Percentiles rank a stretch among this genome's conserved stretches.
Conservation (phyloP, 1,140 invertebrate species). For the Euwallacea similis region DNA sequence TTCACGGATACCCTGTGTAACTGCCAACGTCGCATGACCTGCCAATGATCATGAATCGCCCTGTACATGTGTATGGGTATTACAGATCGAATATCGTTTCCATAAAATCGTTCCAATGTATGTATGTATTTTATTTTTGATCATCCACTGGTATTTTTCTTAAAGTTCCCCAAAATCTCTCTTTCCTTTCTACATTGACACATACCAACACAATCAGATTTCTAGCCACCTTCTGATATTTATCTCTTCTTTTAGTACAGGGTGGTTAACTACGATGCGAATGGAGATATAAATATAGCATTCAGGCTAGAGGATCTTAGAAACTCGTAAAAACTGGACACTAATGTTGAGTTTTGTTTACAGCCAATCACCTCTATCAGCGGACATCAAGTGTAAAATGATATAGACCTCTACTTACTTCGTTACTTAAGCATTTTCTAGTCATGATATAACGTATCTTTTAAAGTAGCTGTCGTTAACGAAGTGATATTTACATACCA, state of each 20-base stretch:
- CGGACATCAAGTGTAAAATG: slow-evolving; percentile 48
- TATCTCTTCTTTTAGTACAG: slow-evolving; percentile 21
- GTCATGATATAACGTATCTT: too few species aligned
- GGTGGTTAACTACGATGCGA: slow-evolving; percentile 17
- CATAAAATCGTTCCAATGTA: too few species aligned
- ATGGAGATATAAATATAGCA: slow-evolving; percentile 4
- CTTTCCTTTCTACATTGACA: neutral
- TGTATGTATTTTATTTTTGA: too few species aligned
- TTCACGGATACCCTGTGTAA: too few species aligned
- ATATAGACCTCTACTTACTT: neutral
- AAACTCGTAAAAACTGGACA: neutral
- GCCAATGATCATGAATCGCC: too few species aligned
- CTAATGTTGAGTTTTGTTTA: slow-evolving; percentile 42
- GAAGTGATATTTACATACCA: too few species aligned
- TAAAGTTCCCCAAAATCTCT: too few species aligned
- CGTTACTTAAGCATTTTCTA: neutral
- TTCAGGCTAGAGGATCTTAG: slow-evolving; percentile 1
- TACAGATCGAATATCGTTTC: too few species aligned
- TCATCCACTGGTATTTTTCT: too few species aligned
- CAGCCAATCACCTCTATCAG: slow-evolving; percentile 51
- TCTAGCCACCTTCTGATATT: slow-evolving; percentile 10
- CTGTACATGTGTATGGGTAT: too few species aligned
- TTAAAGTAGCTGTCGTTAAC: too few species aligned
- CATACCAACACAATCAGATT: neutral
- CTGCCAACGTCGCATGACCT: too few species aligned